Base-by-base conservation (phyloP, 1,140 invertebrate species). In the Neoseiulus cucumeris region DNA sequence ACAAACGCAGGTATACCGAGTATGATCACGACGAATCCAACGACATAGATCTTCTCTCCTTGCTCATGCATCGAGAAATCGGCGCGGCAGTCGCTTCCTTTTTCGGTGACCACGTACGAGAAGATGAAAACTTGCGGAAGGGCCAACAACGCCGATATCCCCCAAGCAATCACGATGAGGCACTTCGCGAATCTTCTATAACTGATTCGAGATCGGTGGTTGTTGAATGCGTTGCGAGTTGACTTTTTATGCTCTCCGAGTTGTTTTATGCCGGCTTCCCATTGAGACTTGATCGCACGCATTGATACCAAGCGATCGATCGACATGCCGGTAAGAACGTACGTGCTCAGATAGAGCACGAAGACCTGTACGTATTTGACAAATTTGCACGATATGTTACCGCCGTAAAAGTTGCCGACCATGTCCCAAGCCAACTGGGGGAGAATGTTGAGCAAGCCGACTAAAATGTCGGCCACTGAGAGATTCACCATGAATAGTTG, bases 401-500 rank as follows among this genome's bases (percentile, higher is more conserved):
- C 82, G 14, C 83, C 84, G 68, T 79, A 74, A 75, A 85, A 86
- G 66, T 82, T 71, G 66, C 73, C 78, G 1, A 78, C 82, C 42
- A 83, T 77, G 45, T 86, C 83, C 84, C 84, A 86, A 6, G 78
- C 79, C 7, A 87, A 71, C 74, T 87, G 85, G 0, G 85, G 83
- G 17, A 86, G 73, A 9, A 85, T 82, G 70, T 84, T 83, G 45
- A 85, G 78, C 67, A 85, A 77, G 1, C 82, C 85, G 0, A 84
- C 85, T 64, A 85, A 74, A 25, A 87, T 73, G 73, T 87, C 85
- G 0, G 84, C 83, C 41, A 86, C 76, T 68, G 82, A 83, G 30
- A 87, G 74, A 71, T 86, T 83, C 65, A 85, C 75, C 20, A 87
- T 83, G 72, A 86, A 86, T 73, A 84, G 83, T 71, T 85, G 83